Conservation (phyloP, 2,113 vertebrate species). For the Melanotaenia duboulayi region DNA sequence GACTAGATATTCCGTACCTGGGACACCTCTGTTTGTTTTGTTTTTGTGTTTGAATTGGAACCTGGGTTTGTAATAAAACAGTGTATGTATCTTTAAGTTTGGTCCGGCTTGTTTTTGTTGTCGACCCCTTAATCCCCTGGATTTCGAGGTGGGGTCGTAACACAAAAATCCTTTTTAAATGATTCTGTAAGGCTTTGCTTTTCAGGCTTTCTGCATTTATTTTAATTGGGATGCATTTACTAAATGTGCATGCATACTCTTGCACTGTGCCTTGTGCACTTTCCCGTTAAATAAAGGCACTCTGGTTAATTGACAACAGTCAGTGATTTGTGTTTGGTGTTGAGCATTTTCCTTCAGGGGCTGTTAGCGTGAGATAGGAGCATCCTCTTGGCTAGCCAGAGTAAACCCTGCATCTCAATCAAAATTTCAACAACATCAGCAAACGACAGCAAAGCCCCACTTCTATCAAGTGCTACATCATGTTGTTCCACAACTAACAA, state of each 20-base stretch:
- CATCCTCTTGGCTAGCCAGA: constrained; percentile 31
- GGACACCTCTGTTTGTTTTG: too few relatives aligned
- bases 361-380: constrained; percentile 34
- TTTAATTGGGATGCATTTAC: constrained; percentile 44
- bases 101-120: too few relatives aligned
- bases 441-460: constrained; percentile 31
- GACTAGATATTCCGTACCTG: too few relatives aligned
- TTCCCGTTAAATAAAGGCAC: constrained; percentile 64
- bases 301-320: constrained; percentile 72
- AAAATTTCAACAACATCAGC: constrained; percentile 55
- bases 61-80: too few relatives aligned
- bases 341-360: constrained; percentile 47
- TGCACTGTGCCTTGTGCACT: constrained; percentile 2
- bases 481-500: constrained; percentile 20
- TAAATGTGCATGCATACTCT: constrained; percentile 35
- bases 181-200: not conserved
- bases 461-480: constrained; percentile 24
- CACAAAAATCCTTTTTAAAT: too few relatives aligned
- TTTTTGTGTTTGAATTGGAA: too few relatives aligned
- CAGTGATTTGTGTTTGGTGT: constrained; percentile 68
- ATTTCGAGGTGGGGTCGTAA: too few relatives aligned
- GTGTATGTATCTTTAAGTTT: too few relatives aligned
- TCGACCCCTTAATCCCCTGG: too few relatives aligned
- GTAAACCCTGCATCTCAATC: constrained; percentile 46
- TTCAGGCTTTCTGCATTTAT: constrained; percentile 30